Base-by-base conservation (phyloP, 2,113 vertebrate species). In the Myiopsitta monachus region DNA sequence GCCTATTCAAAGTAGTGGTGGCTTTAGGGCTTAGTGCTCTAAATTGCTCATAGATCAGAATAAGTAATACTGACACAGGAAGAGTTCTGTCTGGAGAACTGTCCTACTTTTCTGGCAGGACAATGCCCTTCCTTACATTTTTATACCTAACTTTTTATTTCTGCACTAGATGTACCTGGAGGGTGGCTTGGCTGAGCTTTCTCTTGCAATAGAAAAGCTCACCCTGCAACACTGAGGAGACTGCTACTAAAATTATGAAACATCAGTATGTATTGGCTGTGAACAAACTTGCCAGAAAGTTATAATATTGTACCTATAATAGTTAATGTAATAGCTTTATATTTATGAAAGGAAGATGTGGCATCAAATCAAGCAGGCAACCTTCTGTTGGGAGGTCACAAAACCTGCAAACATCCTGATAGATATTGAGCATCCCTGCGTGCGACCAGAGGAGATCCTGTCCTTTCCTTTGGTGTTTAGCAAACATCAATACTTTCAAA, bases 181-280 rank as follows among this genome's bases (percentile, higher is more conserved):
- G 24, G 18, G 23, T 76, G 74, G 31, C 70, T 75, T 76, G 43
- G 3, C 9, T 83, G 49, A 47, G 24, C 10, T 51, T 14, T 38
- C 7, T 38, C 44, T 74, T 62, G 14, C 4, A 68, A 39, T 3
- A 85, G 24, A 63, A 73, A 66, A 7, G 4, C 57, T 54, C 67
- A 14, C 67, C 18, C 72, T 59, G 19, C 9, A 51, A 28, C n/a
- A 33, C 13, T 3, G 10, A 4, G 4, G 46, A 46, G 39, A 22
- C 26, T 28, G 24, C 43, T 13, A 14, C 13, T 11, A 73, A 69
- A 76, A 62, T 36, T 72, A 22, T 0, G 2, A 68, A 76, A 24
- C 16, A 33, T 39, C 19, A 19, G 21, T 36, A 30, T 0, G 3
- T 1, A 0, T 33, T 72, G 70, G 33, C 52, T 64, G 36, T 28